Percentiles rank a stretch among this genome's conserved stretches.
These are phyloP conservation scores for Lates japonicus DNA, from an alignment of 2,797 vertebrate genomes.

Conservation along the genomic window DNA sequence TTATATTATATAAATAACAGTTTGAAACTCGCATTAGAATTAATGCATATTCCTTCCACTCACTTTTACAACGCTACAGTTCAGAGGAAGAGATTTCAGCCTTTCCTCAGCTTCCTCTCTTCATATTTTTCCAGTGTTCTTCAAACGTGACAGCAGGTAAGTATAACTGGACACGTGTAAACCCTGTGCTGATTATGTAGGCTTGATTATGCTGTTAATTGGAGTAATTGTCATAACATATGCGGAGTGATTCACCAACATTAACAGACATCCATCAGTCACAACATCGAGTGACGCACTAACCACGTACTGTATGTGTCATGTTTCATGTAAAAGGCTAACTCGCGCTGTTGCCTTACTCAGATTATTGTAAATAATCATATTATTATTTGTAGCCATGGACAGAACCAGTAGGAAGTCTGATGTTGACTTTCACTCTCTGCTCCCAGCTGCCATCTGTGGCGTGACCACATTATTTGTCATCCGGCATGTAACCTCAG, in stretches of 20 bases:
- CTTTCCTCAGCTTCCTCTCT: neutral
- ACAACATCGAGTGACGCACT: slow-evolving; percentile 4
- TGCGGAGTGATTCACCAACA: slow-evolving; percentile 14
- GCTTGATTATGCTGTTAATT: slow-evolving; percentile 26
- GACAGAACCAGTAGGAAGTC: slow-evolving; percentile 16
- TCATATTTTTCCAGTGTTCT: neutral
- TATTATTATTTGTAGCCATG: slow-evolving; percentile 1
- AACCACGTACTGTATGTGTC: neutral
- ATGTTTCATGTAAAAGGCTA: slow-evolving; percentile 30
- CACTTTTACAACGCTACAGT: neutral
- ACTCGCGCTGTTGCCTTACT: slow-evolving; percentile 22
- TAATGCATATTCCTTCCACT: neutral
- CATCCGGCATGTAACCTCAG: slow-evolving; percentile 13
- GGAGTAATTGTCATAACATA: slow-evolving; percentile 23
- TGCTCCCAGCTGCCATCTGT: slow-evolving; percentile 45
- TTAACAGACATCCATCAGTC: slow-evolving; percentile 22
- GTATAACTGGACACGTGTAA: neutral
- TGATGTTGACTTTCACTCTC: slow-evolving; percentile 17
- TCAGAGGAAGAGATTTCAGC: neutral
- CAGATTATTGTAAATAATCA: neutral
- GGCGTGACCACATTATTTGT: slow-evolving; percentile 39
- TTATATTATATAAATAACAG: neutral
- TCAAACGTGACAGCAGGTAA: neutral
- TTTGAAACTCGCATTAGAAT: neutral
- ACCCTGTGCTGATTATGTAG: neutral